Evolutionary conservation across 2,888 invertebrate genomes (phyloP).

Genomic region (Lordiphosa andalusiaca): DNA sequence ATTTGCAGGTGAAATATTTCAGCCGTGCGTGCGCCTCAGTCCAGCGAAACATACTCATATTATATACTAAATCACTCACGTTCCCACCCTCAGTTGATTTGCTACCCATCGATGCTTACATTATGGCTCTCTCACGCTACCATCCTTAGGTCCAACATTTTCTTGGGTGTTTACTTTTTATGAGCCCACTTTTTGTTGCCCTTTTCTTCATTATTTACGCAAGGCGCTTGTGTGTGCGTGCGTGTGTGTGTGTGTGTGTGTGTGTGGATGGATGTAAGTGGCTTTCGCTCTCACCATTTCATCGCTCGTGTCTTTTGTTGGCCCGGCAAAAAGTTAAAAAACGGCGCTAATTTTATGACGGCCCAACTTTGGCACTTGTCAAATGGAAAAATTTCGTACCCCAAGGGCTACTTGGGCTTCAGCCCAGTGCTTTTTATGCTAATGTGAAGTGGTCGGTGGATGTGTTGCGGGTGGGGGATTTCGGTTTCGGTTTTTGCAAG

Average conservation of each 20-base stretch:
- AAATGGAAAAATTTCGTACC: slow-evolving; percentile 43
- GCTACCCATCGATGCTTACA: not conserved
- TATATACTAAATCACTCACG: too few species aligned
- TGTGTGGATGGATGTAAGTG: slow-evolving; percentile 6
- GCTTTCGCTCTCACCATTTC: slow-evolving; percentile 10
- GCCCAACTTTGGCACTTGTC: slow-evolving; percentile 59
- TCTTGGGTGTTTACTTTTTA: slow-evolving; percentile 24
- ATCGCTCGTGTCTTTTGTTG: slow-evolving; percentile 25
- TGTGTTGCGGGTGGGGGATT: slow-evolving; percentile 9
- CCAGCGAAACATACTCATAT: too few species aligned
- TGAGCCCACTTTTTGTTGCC: slow-evolving; percentile 27
- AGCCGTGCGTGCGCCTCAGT: too few species aligned
- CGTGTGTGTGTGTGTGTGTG: not conserved
- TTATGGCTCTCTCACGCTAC: slow-evolving; percentile 12
- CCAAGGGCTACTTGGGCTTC: slow-evolving; percentile 33
- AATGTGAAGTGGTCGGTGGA: slow-evolving; percentile 36
- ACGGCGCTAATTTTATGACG: slow-evolving; percentile 64
- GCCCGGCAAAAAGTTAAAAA: slow-evolving; percentile 40
- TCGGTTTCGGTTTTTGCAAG: slow-evolving; percentile 34
- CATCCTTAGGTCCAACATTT: slow-evolving; percentile 8
- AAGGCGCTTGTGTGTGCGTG: slow-evolving; percentile 9
- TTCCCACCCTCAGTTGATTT: too few species aligned
- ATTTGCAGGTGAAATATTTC: too few species aligned
- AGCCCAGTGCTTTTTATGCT: slow-evolving; percentile 48
- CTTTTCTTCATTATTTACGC: slow-evolving; percentile 24